Base-by-base conservation (phyloP, 2,113 vertebrate genomes). In the Eublepharis macularius region DNA sequence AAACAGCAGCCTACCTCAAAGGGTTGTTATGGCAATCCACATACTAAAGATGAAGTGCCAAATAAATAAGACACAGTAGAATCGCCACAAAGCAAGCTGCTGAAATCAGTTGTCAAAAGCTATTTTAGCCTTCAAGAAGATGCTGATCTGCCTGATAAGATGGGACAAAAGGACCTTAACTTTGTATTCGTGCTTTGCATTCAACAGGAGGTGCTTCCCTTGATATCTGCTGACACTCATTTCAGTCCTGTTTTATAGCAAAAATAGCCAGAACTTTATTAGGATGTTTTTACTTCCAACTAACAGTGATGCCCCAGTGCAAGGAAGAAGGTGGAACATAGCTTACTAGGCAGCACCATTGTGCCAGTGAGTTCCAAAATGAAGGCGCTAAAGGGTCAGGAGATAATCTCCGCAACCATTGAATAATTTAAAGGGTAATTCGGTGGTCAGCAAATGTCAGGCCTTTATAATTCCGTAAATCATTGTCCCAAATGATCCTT, bases 371-470 rank as follows among this genome's bases (percentile, higher is more conserved):
- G 66, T 49, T 78, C 66, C 70, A 60, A 24, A n/a, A 57, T 41
- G 60, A 74, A 88, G 86, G 88, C 82, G 82, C 76, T 43, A 83
- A 41, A 81, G 69, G 88, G 89, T 87, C 88, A 87, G 72, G 82
- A 88, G 84, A 91, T 85, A 84, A 88, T 85, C 84, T 92, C 88
- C 74, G 85, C 91, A 80, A 87, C 75, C 65, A 57, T 0, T 95
- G 90, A 96, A 95, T 95, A 94, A 95, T 96, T 94, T 78, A 95
- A 92, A 93, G 83, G 85, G 86, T 86, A 86, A 89, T 87, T 91
- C 57, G 76, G 76, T 85, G 82, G 84, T 91, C 90, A 91, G 19
- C 32, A 0, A 86, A 89, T 85, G 86, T 92, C 86, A 93, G 93
- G 88, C 84, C 88, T 87, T 89, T 92, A 90, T 93, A 91, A 90